These are phyloP conservation scores for Gadopsis bispinosus DNA, from an alignment of 2,797 vertebrate genomes.

Conservation along the genomic window DNA sequence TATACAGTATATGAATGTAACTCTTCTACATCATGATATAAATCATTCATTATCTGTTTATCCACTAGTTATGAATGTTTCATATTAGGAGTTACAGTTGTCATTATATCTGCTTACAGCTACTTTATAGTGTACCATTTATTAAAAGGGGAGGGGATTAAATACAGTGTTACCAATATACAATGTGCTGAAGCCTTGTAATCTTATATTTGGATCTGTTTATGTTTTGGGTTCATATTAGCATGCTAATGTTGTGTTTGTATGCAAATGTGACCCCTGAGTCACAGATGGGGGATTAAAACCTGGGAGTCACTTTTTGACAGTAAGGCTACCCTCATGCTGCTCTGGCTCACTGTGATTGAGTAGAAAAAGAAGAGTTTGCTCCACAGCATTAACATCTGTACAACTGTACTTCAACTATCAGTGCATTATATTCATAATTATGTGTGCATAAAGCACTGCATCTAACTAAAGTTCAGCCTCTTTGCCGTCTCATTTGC, in stretches of 20 bases:
- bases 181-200: not conserved
- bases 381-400: slow-evolving; percentile 5
- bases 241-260: slow-evolving; percentile 38
- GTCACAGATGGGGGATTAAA: slow-evolving; percentile 50
- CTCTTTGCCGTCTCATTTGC: slow-evolving; percentile 60
- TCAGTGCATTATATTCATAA: slow-evolving; percentile 53
- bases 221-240: slow-evolving; percentile 16
- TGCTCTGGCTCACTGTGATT: slow-evolving; percentile 52
- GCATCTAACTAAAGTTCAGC: slow-evolving; percentile 62
- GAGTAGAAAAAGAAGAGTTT: slow-evolving; percentile 29
- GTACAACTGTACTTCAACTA: slow-evolving; percentile 52
- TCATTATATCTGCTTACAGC: not conserved
- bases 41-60: not conserved
- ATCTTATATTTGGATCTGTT: slow-evolving; percentile 6
- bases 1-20: not conserved
- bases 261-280: slow-evolving; percentile 48
- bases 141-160: no score
- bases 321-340: slow-evolving; percentile 49
- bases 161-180: not conserved
- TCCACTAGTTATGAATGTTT: not conserved
- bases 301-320: slow-evolving; percentile 52
- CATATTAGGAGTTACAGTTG: not conserved
- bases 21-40: not conserved
- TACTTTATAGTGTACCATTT: not conserved
- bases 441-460: slow-evolving; percentile 53